A percentile compares a stretch with the other conserved stretches of the same genome.
These are phyloP conservation scores for Dicerorhinus sumatrensis DNA, from an alignment of 2,113 vertebrate species.

Conservation along the genomic window DNA sequence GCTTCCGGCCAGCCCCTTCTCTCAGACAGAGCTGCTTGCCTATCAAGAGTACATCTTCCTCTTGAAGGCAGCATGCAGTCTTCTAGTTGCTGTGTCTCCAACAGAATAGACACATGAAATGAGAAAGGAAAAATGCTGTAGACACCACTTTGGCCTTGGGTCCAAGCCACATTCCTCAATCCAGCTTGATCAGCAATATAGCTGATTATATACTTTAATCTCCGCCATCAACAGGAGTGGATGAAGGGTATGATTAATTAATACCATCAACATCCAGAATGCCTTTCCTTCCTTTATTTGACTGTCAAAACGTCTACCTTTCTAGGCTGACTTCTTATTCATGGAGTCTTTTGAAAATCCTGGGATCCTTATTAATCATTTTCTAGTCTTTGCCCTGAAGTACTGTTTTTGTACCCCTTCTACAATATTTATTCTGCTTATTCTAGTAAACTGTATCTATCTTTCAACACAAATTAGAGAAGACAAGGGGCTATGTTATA, in stretches of 20 bases:
- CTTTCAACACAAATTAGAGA: neutral
- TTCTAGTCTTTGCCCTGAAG: neutral
- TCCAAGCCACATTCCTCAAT: neutral
- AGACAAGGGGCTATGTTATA: neutral
- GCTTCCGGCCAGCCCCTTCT: neutral
- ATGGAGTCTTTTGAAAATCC: neutral
- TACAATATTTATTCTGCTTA: conserved; percentile 4
- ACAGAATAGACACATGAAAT: neutral
- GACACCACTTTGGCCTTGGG: neutral
- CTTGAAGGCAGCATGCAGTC: neutral
- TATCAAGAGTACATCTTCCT: neutral
- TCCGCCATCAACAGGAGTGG: neutral
- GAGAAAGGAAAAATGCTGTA: neutral
- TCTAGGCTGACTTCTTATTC: neutral
- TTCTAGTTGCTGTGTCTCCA: neutral
- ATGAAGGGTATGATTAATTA: neutral
- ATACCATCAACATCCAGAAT: neutral
- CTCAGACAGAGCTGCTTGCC: neutral
- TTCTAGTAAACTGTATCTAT: neutral
- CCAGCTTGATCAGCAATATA: neutral
- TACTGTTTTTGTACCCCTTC: neutral
- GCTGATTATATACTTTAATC: neutral
- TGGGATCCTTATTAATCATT: neutral
- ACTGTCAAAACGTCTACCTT: neutral
- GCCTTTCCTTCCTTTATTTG: neutral